Evolutionary conservation across 2,113 vertebrate genomes (phyloP).

Genomic region (Gallinago media): DNA sequence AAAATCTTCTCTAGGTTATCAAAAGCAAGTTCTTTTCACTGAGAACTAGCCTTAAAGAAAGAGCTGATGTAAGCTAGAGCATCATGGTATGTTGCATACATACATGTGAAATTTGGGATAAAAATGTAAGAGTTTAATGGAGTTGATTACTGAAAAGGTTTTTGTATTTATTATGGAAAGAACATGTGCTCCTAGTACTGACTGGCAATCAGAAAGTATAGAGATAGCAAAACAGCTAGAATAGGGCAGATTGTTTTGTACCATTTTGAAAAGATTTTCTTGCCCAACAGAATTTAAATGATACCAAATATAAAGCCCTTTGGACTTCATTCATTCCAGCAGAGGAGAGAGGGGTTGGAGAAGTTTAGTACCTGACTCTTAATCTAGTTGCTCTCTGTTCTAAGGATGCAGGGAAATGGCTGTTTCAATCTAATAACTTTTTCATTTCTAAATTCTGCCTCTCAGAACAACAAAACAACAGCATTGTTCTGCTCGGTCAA

Average conservation of each 20-base stretch:
- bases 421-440: background rate
- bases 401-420: background rate
- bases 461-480: background rate
- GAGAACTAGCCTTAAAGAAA: background rate
- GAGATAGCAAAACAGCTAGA: background rate
- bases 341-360: background rate
- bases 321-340: background rate
- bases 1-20: background rate
- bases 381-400: conserved; percentile 3
- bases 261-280: conserved; percentile 4
- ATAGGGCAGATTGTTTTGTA: background rate
- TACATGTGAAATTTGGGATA: background rate
- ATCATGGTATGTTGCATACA: background rate
- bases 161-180: background rate
- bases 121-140: background rate
- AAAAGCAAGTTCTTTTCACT: background rate
- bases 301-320: conserved; percentile 23
- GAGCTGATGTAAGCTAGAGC: background rate
- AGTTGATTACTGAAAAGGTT: background rate
- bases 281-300: background rate
- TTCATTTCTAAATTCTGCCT: conserved; percentile 20
- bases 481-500: background rate
- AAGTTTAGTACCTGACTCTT: background rate
- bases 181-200: background rate
- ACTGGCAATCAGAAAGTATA: background rate